phyloP scores from a whole-genome alignment of 2,797 vertebrate species.

The Lindbergichthys nudifrons region DNA sequence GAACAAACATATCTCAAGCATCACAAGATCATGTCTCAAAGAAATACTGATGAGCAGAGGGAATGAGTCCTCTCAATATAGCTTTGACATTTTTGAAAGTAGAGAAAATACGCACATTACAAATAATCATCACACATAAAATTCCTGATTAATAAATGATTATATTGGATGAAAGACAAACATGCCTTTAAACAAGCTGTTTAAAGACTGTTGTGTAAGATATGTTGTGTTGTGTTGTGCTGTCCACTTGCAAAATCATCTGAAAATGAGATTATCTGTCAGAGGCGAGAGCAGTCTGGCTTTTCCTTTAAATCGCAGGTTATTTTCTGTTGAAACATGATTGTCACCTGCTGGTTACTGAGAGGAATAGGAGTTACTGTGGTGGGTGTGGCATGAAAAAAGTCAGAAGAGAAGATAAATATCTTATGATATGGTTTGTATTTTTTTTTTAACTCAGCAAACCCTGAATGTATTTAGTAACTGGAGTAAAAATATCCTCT shows the following conservation, averaged over 20 bases:
- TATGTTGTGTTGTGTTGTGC: background rate
- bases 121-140: no score
- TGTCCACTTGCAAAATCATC: background rate
- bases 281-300: background rate
- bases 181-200: background rate
- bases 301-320: background rate
- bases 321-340: background rate
- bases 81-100: no score
- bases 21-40: no score
- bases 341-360: background rate
- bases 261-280: conserved; percentile 8
- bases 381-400: no score
- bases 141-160: no score
- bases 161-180: background rate
- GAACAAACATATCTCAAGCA: no score
- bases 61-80: no score
- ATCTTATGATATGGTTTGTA: background rate
- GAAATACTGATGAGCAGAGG: no score
- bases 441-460: background rate
- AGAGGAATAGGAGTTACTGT: background rate
- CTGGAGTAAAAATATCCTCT: conserved; percentile 12
- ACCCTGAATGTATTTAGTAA: background rate
- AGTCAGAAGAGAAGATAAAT: no score
- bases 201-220: conserved; percentile 16
- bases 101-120: no score